Evolutionary conservation across 2,888 invertebrate genomes (phyloP).

Genomic region (Aromia moschata): DNA sequence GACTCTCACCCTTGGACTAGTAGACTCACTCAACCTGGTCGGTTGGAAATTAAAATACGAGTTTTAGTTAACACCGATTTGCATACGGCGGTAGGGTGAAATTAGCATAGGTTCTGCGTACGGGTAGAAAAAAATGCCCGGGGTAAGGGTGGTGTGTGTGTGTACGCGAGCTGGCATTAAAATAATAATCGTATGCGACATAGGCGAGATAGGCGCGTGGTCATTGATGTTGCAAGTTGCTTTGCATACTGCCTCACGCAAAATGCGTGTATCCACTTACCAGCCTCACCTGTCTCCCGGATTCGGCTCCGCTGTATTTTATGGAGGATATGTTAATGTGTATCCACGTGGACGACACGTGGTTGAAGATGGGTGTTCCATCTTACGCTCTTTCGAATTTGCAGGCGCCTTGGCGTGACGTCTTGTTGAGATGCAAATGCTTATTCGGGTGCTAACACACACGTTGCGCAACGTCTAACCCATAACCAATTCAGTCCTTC

Average conservation of each 20-base stretch:
- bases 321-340: constrained; percentile 9
- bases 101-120: constrained; percentile 47
- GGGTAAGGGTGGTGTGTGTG: constrained; percentile 41
- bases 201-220: constrained; percentile 34
- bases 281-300: constrained; percentile 30
- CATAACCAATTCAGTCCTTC: no score
- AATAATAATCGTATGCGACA: constrained; percentile 35
- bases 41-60: constrained; percentile 31
- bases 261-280: constrained; percentile 31
- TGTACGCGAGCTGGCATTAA: constrained; percentile 38
- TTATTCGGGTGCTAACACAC: no score
- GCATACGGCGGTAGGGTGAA: constrained; percentile 38
- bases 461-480: no score
- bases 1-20: not conserved
- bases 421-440: not conserved
- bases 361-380: not conserved
- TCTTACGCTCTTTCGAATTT: not conserved
- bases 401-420: not conserved
- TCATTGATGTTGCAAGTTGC: constrained; percentile 42
- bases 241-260: constrained; percentile 36
- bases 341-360: constrained; percentile 19
- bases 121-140: constrained; percentile 36
- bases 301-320: constrained; percentile 5
- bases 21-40: constrained; percentile 23
- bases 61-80: constrained; percentile 36